These are phyloP conservation scores for Gnathonemus echidnorhynchus DNA, from an alignment of 2,113 vertebrate species.

Conservation along the genomic window DNA sequence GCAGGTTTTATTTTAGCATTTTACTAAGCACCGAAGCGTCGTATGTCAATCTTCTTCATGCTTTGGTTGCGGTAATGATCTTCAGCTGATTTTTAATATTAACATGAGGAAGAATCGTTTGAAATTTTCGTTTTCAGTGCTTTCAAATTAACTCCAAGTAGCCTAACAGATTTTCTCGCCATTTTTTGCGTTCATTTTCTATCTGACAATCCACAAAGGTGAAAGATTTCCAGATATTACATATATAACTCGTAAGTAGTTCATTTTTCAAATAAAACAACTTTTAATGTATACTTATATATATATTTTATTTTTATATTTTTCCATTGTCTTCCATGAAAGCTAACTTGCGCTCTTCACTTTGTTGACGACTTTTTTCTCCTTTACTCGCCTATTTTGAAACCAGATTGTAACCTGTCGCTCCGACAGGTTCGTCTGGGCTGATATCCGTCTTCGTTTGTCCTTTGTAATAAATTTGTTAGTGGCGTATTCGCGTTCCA, in stretches of 20 bases:
- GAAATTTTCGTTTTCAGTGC: background rate
- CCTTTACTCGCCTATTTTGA: constrained; percentile 96
- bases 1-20: constrained; percentile 56
- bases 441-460: constrained; percentile 94
- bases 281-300: background rate
- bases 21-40: background rate
- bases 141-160: background rate
- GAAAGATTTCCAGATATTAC: constrained; percentile 3
- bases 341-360: constrained; percentile 92
- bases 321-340: background rate
- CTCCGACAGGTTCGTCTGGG: constrained; percentile 92
- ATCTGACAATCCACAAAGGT: background rate
- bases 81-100: constrained; percentile 5
- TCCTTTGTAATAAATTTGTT: constrained; percentile 99
- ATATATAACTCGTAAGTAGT: constrained; percentile 4
- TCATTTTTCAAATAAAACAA: constrained; percentile 11
- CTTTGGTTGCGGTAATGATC: constrained; percentile 5
- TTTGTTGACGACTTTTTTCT: constrained; percentile 98
- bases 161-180: constrained; percentile 4
- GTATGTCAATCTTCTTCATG: background rate
- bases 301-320: background rate
- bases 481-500: constrained; percentile 94
- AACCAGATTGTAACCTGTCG: constrained; percentile 99
- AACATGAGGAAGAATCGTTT: background rate
- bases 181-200: background rate